Base-by-base conservation (phyloP, 2,888 invertebrate species). In the Flabesymbios commensalis region DNA sequence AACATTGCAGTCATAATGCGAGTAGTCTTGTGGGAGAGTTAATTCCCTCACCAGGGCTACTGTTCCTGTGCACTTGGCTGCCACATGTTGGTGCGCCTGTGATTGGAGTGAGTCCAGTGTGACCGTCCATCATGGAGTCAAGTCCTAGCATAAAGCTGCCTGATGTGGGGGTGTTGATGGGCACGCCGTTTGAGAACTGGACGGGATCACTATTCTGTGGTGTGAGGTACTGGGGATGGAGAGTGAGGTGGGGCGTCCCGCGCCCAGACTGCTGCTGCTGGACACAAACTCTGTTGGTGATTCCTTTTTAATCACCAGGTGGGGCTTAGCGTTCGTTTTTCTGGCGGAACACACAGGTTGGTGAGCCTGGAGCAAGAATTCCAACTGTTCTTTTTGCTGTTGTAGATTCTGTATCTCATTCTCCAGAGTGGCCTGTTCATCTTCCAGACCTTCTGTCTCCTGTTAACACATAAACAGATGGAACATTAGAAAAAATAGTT, bases 51-150 rank as follows among this genome's bases (percentile, higher is more conserved):
- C 92, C 24, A 22, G 53, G 91, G 61, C 91, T 90, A 70, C 88
- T 87, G n/a, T n/a, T n/a, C 59, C 87, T 87, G 77, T 90, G 87
- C 78, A 90, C 90, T 82, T 92, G 91, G 69, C 88, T 88, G 64
- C 90, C 89, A 84, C 91, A 92, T 42, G 75, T 75, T 22, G 68
- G 72, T 19, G 74, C 64, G 57, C 67, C 67, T 10, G 68, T 68
- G 57, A 68, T 55, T 0, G 94, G 94, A 5, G 94, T 94, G 52
- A 95, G 85, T 0, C 94, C 94, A 1, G 94, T 93, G 75, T 94
- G 93, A 54, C 93, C 93, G 74, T 93, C 93, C 91, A 94, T 93
- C 64, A 95, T 86, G 71, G 92, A 92, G 76, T 95, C 94, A 42
- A 80, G 68, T 31, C 75, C 71, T 17, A 70, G 53, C 7, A 56